These are phyloP conservation scores for Heliconius charithonia DNA, from an alignment of 2,888 invertebrate species.

Conservation along the genomic window DNA sequence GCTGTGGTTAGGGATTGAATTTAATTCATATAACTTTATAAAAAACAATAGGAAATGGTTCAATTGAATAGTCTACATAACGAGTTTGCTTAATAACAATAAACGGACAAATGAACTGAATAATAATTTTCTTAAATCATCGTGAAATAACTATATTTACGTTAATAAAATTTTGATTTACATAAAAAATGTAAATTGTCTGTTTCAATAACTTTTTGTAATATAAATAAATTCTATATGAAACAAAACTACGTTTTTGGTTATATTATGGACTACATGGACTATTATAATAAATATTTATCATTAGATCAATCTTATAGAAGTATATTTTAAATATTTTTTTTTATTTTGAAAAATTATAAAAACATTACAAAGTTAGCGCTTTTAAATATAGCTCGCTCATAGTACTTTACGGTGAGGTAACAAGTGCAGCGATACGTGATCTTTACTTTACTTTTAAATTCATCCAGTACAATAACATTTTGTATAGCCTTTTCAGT, in stretches of 20 bases:
- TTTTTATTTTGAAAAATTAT: background rate
- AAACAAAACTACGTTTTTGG: background rate
- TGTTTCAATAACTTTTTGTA: background rate
- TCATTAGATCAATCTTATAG: background rate
- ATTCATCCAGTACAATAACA: slow-evolving; percentile 23
- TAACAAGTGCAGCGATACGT: slow-evolving; percentile 33
- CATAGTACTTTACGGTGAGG: slow-evolving; percentile 12
- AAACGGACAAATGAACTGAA: slow-evolving; percentile 7
- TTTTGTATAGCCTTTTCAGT: slow-evolving; percentile 8
- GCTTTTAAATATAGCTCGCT: slow-evolving; percentile 31
- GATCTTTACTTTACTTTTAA: slow-evolving; percentile 38
- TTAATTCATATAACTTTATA: background rate
- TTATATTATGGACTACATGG: background rate
- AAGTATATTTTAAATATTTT: background rate
- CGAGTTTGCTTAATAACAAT: slow-evolving; percentile 1
- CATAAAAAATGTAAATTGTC: background rate
- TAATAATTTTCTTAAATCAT: slow-evolving; percentile 9
- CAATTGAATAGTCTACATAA: slow-evolving; percentile 7
- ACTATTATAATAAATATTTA: background rate
- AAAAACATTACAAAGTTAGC: slow-evolving; percentile 14
- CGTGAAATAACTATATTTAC: background rate
- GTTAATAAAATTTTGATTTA: background rate
- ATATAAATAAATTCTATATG: background rate
- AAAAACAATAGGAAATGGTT: background rate
- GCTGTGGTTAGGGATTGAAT: slow-evolving; percentile 6